phyloP scores from a whole-genome alignment of 2,113 vertebrate species.

The Saccopteryx bilineata region DNA sequence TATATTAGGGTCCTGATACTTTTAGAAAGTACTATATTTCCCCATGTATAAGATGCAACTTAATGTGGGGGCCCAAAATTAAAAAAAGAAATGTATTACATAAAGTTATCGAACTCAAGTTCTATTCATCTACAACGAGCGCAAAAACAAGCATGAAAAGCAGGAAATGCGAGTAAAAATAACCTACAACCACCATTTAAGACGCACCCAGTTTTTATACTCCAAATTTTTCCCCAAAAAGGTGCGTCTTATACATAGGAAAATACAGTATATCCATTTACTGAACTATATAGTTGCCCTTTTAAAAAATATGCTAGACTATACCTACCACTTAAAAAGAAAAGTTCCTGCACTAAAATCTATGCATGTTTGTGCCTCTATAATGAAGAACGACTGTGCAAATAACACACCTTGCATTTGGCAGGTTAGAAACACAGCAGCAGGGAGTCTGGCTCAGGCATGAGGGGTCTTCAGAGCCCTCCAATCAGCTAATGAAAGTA shows the following conservation, averaged over 20 bases:
- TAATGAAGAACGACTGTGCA: background rate
- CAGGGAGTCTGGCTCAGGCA: background rate
- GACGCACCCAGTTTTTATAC: too few species aligned
- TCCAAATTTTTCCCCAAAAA: too few species aligned
- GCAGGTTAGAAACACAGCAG: background rate
- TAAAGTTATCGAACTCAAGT: too few species aligned
- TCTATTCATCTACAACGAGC: too few species aligned
- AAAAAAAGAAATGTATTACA: too few species aligned
- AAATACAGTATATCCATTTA: background rate
- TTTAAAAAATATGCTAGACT: background rate
- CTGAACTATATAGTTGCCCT: background rate
- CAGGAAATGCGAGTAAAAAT: too few species aligned
- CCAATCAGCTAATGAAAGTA: background rate
- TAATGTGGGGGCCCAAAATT: too few species aligned
- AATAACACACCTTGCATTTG: background rate
- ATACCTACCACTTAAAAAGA: background rate
- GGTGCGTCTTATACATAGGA: too few species aligned
- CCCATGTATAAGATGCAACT: too few species aligned
- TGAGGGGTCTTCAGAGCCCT: background rate
- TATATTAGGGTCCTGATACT: background rate
- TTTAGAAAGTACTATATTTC: background rate
- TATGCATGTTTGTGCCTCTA: background rate
- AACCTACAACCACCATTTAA: too few species aligned
- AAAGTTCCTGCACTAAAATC: background rate
- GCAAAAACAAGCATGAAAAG: too few species aligned